Evolutionary conservation across 1,140 invertebrate species (phyloP).

Genomic region (Frieseomelitta varia): DNA sequence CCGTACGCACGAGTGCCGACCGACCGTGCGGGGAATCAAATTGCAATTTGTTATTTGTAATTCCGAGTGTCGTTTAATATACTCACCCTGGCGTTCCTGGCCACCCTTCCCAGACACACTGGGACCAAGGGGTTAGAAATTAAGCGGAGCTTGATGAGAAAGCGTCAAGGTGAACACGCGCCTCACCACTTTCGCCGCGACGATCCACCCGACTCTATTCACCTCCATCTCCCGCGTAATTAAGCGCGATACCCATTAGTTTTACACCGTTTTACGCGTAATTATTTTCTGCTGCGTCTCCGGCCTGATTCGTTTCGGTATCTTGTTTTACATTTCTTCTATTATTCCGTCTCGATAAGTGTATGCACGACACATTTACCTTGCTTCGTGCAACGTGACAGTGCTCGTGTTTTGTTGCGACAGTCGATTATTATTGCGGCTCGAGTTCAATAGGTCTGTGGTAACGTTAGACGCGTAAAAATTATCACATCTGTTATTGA

Average conservation of each 20-base stretch:
- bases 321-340: neutral
- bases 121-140: conserved; percentile 71
- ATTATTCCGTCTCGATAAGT: neutral
- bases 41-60: conserved; percentile 84
- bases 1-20: conserved; percentile 47
- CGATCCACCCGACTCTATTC: neutral
- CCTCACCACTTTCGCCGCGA: no score
- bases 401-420: no score
- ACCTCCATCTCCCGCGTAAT: conserved; percentile 17
- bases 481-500: no score
- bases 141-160: conserved; percentile 69
- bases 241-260: conserved; percentile 35
- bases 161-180: conserved; percentile 63
- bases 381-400: no score
- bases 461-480: no score
- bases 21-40: conserved; percentile 75
- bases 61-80: conserved; percentile 83
- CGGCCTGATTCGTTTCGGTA: neutral
- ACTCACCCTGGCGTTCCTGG: conserved; percentile 68
- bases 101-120: conserved; percentile 35
- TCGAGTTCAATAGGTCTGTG: no score
- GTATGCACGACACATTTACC: neutral
- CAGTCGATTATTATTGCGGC: no score
- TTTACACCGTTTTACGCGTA: neutral
- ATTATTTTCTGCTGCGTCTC: conserved; percentile 15